Percentiles rank a stretch among this genome's conserved stretches.
These are phyloP conservation scores for Willisornis vidua DNA, from an alignment of 2,113 vertebrate genomes.

Conservation along the genomic window DNA sequence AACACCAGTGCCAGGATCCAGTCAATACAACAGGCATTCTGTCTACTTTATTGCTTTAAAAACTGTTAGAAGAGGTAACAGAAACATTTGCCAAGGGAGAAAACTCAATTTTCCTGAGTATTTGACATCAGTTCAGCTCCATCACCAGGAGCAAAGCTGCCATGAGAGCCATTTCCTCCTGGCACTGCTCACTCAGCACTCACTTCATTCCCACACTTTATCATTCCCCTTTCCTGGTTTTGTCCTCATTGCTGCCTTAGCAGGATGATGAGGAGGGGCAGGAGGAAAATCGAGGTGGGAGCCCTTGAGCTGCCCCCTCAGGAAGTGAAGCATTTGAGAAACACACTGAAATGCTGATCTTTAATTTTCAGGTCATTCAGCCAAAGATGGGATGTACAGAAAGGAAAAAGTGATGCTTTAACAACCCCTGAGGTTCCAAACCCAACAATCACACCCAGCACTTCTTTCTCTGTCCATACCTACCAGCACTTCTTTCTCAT, in stretches of 20 bases:
- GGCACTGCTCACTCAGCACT: not conserved
- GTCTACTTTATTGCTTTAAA: not conserved
- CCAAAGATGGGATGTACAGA: not conserved
- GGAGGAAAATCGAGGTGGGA: accelerated
- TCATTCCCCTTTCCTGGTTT: conserved; percentile 46
- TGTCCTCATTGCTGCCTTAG: not conserved
- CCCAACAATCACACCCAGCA: not conserved
- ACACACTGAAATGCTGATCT: not conserved
- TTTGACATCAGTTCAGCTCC: not conserved
- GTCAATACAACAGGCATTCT: not conserved
- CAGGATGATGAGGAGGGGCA: not conserved
- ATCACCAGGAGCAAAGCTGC: not conserved
- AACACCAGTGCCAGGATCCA: not conserved
- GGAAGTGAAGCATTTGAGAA: not conserved
- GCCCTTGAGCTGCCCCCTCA: not conserved
- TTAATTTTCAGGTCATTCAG: not conserved
- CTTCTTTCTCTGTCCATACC: not conserved
- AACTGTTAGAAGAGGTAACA: not conserved
- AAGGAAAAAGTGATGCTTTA: not conserved
- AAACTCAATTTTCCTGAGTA: not conserved
- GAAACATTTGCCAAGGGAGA: not conserved
- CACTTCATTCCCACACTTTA: not conserved
- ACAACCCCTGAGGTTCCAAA: not conserved
- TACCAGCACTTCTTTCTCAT: not conserved
- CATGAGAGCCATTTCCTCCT: not conserved